Percentiles rank a stretch among this genome's conserved stretches.
These are phyloP conservation scores for Odontomyia ornata DNA, from an alignment of 2,888 invertebrate genomes.

Conservation along the genomic window DNA sequence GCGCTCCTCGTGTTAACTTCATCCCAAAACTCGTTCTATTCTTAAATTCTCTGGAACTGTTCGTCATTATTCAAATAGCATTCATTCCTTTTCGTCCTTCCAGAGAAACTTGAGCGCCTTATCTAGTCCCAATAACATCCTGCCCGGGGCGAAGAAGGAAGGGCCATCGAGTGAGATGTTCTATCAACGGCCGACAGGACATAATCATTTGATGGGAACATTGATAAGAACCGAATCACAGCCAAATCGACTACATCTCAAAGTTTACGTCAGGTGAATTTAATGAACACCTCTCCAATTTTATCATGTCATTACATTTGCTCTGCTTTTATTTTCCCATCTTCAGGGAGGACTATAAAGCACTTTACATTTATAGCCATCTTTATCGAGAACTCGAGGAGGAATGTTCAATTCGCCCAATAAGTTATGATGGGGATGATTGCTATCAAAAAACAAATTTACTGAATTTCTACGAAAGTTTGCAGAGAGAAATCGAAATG, in stretches of 20 bases:
- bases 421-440: slow-evolving; percentile 20
- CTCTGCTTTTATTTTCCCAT: neutral
- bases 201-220: slow-evolving; percentile 40
- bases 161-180: slow-evolving; percentile 9
- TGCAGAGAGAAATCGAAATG: slow-evolving; percentile 45
- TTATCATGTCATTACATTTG: neutral
- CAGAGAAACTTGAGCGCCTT: neutral
- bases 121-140: neutral
- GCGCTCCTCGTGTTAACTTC: too few species aligned
- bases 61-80: neutral
- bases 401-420: slow-evolving; percentile 38
- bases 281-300: slow-evolving; percentile 4
- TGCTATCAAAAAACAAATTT: slow-evolving; percentile 36
- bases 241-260: slow-evolving; percentile 26
- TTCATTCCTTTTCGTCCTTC: neutral
- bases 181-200: slow-evolving; percentile 33
- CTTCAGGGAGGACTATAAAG: slow-evolving; percentile 35
- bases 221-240: slow-evolving; percentile 33
- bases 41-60: too few species aligned
- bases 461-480: slow-evolving; percentile 40
- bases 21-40: too few species aligned
- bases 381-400: slow-evolving; percentile 33
- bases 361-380: slow-evolving; percentile 9
- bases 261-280: slow-evolving; percentile 47
- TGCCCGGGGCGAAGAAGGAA: neutral